Percentiles rank a stretch among this genome's conserved stretches.
Conservation (phyloP, 2,888 invertebrate species). For the Aphelenchoides bicaudatus region DNA sequence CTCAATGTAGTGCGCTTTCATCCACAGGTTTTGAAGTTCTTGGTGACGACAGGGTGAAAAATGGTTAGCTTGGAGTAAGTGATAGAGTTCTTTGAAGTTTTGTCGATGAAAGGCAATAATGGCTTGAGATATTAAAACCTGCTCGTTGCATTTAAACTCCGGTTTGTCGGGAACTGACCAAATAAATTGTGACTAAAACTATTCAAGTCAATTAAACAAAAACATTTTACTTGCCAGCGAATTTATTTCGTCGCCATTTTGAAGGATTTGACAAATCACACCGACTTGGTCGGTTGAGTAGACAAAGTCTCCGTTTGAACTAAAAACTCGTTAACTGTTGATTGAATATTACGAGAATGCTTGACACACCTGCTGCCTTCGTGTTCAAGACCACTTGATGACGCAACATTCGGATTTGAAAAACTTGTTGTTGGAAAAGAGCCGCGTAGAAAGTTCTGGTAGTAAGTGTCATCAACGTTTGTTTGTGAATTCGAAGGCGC, state of each 20-base stretch:
- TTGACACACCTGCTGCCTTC: conserved; percentile 6
- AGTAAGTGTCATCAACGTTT: conserved; percentile 3
- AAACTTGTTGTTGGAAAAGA: conserved; percentile 11
- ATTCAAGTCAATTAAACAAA: conserved; percentile 6
- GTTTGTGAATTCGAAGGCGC: neutral
- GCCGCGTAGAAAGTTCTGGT: conserved; percentile 4
- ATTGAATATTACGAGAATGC: neutral
- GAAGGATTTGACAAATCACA: conserved; percentile 28
- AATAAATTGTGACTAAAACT: conserved; percentile 31
- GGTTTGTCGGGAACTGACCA: conserved; percentile 32
- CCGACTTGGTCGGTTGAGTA: conserved; percentile 28
- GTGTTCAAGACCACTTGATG: neutral
- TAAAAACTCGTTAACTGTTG: neutral
- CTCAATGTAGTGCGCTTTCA: conserved; percentile 89
- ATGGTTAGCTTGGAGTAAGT: conserved; percentile 86
- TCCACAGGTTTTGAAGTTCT: conserved; percentile 87
- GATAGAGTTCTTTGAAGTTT: conserved; percentile 77
- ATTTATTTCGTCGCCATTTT: conserved; percentile 29
- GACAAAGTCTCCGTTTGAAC: no score
- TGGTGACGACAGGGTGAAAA: conserved; percentile 92
- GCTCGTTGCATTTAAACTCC: conserved; percentile 32
- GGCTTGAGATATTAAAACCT: conserved; percentile 31
- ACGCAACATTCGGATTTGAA: neutral
- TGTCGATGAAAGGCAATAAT: conserved; percentile 31
- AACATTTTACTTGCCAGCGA: conserved; percentile 21